Evolutionary conservation across 1,140 invertebrate genomes (phyloP), one percentile per base, ranked within the genome.

Genomic region (Ostrea denselamellosa): DNA sequence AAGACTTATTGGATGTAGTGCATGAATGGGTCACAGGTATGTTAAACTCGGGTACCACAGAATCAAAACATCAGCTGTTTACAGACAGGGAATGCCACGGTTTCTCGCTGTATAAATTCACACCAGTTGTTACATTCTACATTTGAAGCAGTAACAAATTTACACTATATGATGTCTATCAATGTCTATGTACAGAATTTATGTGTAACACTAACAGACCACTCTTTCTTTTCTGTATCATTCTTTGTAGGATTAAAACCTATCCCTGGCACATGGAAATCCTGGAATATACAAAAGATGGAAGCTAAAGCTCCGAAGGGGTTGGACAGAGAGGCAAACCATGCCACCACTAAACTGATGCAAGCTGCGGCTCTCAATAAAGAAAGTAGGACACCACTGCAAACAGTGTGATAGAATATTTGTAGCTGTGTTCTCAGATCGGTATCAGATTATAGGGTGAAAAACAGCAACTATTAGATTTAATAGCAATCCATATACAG

Each of bases 11-110:
- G 53, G 92, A 93, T 86, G 89, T 90, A 5, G 88, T 92, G 8
- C 88, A 90, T 89, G 93, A 94, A 88, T 94, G 93, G 93, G 90
- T 93, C 8, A 93, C 93, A 90, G 94, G 94, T 93, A 82, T 87
- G 87, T 88, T 44, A 83, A 83, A 81, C 4, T 5, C 19, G 0
- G 22, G n/a, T n/a, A n/a, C n/a, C n/a, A 81, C 14, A 17, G 12
- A 34, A 81, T 22, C 44, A 51, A 3, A 28, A 28, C 7, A 51
- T 77, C 19, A 77, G n/a, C 25, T 28, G 8, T 34, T 81, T 28
- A 8, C 4, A 81, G 22, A 34, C 12, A 81, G 14, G n/a, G n/a
- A n/a, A 14, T 77, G 68, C 9, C 1, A 10, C 28, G 5, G 9
- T 22, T 44, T 44, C 34, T 44, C 34, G 5, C 34, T 1, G 1